Evolutionary conservation across 2,797 vertebrate genomes (phyloP).

Genomic region (Micromesistius poutassou): DNA sequence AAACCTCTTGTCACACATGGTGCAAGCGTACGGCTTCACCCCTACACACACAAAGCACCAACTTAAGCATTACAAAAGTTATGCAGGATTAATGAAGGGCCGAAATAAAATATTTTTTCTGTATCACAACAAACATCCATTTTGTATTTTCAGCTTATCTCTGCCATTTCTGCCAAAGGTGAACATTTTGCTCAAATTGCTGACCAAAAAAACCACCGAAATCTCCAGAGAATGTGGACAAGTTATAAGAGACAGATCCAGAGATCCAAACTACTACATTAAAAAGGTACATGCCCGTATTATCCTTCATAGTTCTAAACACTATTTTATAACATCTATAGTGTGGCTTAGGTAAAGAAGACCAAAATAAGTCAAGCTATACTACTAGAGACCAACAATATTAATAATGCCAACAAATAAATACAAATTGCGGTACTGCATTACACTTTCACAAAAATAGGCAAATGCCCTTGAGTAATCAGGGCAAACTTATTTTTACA

Average conservation of each 20-base stretch:
- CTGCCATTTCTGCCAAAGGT: neutral
- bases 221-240: neutral
- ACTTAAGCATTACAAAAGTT: conserved; percentile 54
- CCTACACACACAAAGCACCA: conserved; percentile 76
- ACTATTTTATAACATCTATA: neutral
- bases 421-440: neutral
- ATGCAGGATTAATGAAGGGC: neutral
- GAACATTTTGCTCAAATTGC: neutral
- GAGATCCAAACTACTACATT: neutral
- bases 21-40: conserved; percentile 89
- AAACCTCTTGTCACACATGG: conserved; percentile 92
- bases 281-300: neutral
- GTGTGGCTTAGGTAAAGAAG: neutral
- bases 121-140: neutral
- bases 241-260: neutral
- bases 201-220: neutral
- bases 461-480: neutral
- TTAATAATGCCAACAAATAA: neutral
- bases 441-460: neutral
- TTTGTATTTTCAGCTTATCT: neutral
- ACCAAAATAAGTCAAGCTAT: neutral
- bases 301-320: neutral
- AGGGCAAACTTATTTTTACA: neutral
- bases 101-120: neutral
- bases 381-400: conserved; percentile 1